Evolutionary conservation across 1,140 invertebrate species (phyloP), one percentile per base, ranked within the genome.

Genomic region (Drosophila albomicans): DNA sequence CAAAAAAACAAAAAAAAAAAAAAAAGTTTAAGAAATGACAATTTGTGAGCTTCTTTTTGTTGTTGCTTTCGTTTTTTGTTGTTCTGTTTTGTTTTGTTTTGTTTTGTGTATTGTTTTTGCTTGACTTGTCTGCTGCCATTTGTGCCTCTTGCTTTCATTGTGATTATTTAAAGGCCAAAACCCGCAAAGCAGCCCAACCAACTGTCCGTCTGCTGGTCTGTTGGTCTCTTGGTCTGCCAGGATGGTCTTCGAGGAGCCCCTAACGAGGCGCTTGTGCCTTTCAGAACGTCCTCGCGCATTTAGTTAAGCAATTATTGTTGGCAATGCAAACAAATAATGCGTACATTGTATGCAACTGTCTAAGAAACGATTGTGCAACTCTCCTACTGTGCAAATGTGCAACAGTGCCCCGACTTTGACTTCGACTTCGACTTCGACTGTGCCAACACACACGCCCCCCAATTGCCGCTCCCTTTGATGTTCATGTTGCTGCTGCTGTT

Each of bases 231-330:
- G 20, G n/a, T 41, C 38, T 25, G 13, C 13, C 20, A 1, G 43
- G 41, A 25, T 25, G 20, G 20, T 25, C 20, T 25, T 25, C 20
- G 20, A 3, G 15, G 52, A 73, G 64, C 65, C 71, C 75, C 68
- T 88, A 88, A 88, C 85, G 85, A 89, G 84, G 81, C 84, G 78
- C 85, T 89, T 81, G 71, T 73, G 78, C 67, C 75, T 85, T 85
- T 78, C 78, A 65, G 84, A 64, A 85, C 75, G 63, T 85, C 81
- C 65, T 68, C 51, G 59, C 72, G 80, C 85, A 89, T 89, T 89
- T 90, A 89, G 85, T 90, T 88, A 89, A 89, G 86, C 85, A 89
- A 89, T 89, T 89, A 89, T 89, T 89, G 82, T 78, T 80, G 82
- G 75, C 85, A 87, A 87, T 88, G 84, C 84, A 87, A 87, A 89